These are phyloP conservation scores for Pampusana beccarii DNA, from an alignment of 2,113 vertebrate genomes.

Conservation along the genomic window DNA sequence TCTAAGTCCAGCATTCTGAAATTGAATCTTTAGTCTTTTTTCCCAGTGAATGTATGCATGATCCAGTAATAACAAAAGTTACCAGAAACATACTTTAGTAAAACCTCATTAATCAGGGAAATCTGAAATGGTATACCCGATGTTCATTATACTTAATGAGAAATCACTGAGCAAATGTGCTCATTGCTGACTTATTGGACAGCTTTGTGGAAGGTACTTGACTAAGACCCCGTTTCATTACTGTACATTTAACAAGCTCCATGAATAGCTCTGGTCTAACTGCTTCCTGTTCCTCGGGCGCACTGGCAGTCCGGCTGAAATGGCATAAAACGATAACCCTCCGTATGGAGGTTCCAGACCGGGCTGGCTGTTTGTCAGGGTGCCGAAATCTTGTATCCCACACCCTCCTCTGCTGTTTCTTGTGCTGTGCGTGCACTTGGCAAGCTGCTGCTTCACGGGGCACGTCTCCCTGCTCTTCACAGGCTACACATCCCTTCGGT, in stretches of 20 bases:
- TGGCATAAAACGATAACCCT: not conserved
- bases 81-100: slow-evolving; percentile 24
- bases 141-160: slow-evolving; percentile 25
- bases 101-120: slow-evolving; percentile 32
- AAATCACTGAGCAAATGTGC: not conserved
- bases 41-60: not conserved
- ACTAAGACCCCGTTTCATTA: slow-evolving; percentile 52
- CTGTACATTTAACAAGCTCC: slow-evolving; percentile 56
- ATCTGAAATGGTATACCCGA: not conserved
- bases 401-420: not conserved
- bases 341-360: not conserved
- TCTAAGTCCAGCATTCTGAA: not conserved
- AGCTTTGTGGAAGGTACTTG: slow-evolving; percentile 3
- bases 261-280: slow-evolving; percentile 2
- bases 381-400: not conserved
- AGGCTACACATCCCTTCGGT: accelerated
- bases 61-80: slow-evolving; percentile 45
- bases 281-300: not conserved
- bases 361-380: not conserved
- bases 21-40: not conserved
- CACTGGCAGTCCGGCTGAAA: not conserved
- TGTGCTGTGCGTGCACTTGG: not conserved
- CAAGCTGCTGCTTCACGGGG: not conserved
- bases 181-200: slow-evolving; percentile 23
- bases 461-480: accelerated